Base-by-base conservation (phyloP, 2,888 invertebrate genomes). In the Sthenelais limicola region DNA sequence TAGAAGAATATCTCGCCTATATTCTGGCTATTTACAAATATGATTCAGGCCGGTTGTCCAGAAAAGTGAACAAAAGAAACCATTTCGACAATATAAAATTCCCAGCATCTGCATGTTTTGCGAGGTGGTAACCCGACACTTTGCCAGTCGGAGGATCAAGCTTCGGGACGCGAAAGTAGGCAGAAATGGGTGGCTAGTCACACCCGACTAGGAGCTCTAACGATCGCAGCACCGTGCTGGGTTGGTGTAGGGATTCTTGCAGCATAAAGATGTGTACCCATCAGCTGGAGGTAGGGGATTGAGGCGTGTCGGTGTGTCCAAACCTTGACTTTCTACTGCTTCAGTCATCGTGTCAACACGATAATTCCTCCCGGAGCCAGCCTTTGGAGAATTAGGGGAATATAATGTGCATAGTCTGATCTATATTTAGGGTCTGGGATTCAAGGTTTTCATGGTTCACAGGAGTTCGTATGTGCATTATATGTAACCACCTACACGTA, bases 21-120 rank as follows among this genome's bases (percentile, higher is more conserved):
- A 4, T 3, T 15, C 56, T 32, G 32, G 56, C 33, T 56, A 56
- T 56, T 56, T 56, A 56, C 56, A 56, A 56, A 56, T 56, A 56
- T 56, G 56, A 32, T 56, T 56, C 56, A 3, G 32, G 28, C 18
- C 15, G 21, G 52, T 30, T 12, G 24, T 12, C 52, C 52, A 26
- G 12, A 56, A 56, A 56, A 56, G 3, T 2, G 56, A 56, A 56
- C 30, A 56, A 56, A 56, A 33, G 33, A 5, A 33, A 32, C 33
- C 21, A n/a, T 56, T 56, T 28, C 56, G 30, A n/a, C 30, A 32
- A 56, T 56, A 56, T 56, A 32, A 5, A 56, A 33, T 56, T 24
- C 12, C 32, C n/a, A 33, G 15, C 56, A 56, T 56, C 32, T 56
- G 56, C 56, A 56, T 56, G 33, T 33, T 56, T 56, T n/a, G n/a